Evolutionary conservation across 2,113 vertebrate genomes (phyloP).

Genomic region (Gobio gobio): DNA sequence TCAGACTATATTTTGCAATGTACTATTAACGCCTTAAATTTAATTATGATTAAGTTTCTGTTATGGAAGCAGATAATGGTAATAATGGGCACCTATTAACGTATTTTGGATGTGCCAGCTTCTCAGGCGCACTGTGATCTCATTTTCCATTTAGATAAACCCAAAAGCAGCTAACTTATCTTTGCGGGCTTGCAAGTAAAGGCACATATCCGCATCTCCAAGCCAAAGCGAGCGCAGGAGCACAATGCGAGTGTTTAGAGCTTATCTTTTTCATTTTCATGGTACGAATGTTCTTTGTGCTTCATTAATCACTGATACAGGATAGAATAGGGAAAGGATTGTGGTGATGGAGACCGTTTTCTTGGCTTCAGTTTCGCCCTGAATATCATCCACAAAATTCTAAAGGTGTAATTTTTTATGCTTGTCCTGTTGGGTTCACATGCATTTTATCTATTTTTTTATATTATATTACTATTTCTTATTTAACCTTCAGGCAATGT

Average conservation of each 20-base stretch:
- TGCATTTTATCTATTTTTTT: neutral
- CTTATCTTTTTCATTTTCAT: conserved; percentile 37
- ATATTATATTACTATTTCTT: too few relatives aligned
- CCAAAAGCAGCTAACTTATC: conserved; percentile 6
- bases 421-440: neutral
- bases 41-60: neutral
- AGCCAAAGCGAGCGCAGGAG: conserved; percentile 1
- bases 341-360: neutral
- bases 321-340: conserved; percentile 23
- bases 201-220: neutral
- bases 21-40: neutral
- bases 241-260: conserved; percentile 13
- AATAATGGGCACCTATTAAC: conserved; percentile 11
- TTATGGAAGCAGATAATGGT: neutral
- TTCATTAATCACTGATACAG: neutral
- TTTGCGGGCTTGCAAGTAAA: neutral
- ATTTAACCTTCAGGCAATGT: neutral
- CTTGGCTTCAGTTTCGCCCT: neutral
- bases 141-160: conserved; percentile 40
- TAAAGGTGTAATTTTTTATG: neutral
- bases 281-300: conserved; percentile 23
- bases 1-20: neutral
- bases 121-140: neutral
- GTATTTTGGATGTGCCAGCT: neutral
- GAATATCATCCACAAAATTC: neutral